Conservation (phyloP, 1,140 invertebrate species). For the Colletes latitarsis region DNA sequence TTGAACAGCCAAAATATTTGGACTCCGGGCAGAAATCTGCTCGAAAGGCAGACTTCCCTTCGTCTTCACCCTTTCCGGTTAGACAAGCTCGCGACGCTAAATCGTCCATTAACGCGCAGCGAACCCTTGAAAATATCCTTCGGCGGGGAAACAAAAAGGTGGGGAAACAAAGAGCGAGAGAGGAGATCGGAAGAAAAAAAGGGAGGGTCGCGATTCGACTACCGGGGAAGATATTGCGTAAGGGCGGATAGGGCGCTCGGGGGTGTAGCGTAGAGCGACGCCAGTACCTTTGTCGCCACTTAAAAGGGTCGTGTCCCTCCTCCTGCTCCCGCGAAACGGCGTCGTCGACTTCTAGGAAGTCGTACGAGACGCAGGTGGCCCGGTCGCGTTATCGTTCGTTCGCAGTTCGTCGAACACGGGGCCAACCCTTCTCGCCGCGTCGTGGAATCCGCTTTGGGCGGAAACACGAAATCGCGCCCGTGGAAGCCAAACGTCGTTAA, state of each 20-base stretch:
- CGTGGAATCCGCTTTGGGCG: conserved; percentile 43
- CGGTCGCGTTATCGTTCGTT: conserved; percentile 57
- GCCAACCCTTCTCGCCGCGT: conserved; percentile 25
- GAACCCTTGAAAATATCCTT: conserved; percentile 65
- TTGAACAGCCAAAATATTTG: background rate
- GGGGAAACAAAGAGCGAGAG: conserved; percentile 7
- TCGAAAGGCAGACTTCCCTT: background rate
- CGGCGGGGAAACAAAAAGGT: conserved; percentile 58
- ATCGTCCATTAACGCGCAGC: conserved; percentile 70
- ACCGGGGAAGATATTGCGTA: conserved; percentile 39
- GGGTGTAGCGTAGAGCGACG: background rate
- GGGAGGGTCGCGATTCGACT: conserved; percentile 32
- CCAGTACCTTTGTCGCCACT: conserved; percentile 49
- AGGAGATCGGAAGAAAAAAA: background rate
- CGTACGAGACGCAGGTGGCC: conserved; percentile 39
- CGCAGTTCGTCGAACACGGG: conserved; percentile 56
- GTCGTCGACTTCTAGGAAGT: conserved; percentile 38
- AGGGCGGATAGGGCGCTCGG: conserved; percentile 6
- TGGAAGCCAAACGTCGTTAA: conserved; percentile 72
- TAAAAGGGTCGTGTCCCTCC: conserved; percentile 31
- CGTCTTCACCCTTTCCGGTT: background rate
- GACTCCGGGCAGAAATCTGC: conserved; percentile 7
- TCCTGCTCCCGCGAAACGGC: conserved; percentile 21
- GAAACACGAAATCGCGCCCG: conserved; percentile 68
- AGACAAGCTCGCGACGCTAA: conserved; percentile 37